Percentiles rank a stretch among this genome's conserved stretches.
These are phyloP conservation scores for Augochlora pura DNA, from an alignment of 1,140 invertebrate species.

Conservation along the genomic window DNA sequence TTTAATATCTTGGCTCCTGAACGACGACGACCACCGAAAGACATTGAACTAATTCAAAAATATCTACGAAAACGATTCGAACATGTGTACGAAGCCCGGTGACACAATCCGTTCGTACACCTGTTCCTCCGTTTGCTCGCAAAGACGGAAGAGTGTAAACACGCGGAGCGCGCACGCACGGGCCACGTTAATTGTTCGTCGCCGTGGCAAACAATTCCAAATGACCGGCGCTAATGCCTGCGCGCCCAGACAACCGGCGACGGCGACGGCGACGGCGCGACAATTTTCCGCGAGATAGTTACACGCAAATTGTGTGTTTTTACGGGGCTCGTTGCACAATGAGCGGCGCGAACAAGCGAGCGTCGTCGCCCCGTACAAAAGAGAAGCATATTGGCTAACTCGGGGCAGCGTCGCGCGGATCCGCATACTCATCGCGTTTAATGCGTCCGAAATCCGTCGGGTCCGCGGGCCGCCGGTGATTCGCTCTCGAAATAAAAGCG, in stretches of 20 bases:
- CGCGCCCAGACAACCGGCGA: not conserved
- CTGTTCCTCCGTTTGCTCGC: not conserved
- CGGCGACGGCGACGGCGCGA: not conserved
- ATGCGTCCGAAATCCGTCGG: not conserved
- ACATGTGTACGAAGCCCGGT: no score
- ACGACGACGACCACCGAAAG: no score
- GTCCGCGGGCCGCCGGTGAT: not conserved
- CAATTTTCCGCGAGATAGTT: constrained; percentile 36
- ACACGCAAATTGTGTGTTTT: constrained; percentile 13
- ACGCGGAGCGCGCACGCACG: not conserved
- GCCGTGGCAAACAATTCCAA: not conserved
- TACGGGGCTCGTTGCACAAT: not conserved
- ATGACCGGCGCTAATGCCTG: not conserved
- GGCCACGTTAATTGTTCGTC: not conserved
- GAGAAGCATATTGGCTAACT: constrained; percentile 10
- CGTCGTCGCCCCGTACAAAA: constrained; percentile 5
- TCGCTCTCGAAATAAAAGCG: not conserved
- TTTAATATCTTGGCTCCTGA: no score
- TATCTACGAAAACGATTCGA: no score
- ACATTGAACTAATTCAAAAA: no score
- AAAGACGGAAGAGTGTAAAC: not conserved
- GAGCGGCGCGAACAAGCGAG: not conserved
- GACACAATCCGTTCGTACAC: not conserved
- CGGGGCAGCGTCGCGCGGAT: constrained; percentile 2
- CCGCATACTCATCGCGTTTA: constrained; percentile 13